phyloP scores from a whole-genome alignment of 2,888 invertebrate species.

The Melanostoma scalare region DNA sequence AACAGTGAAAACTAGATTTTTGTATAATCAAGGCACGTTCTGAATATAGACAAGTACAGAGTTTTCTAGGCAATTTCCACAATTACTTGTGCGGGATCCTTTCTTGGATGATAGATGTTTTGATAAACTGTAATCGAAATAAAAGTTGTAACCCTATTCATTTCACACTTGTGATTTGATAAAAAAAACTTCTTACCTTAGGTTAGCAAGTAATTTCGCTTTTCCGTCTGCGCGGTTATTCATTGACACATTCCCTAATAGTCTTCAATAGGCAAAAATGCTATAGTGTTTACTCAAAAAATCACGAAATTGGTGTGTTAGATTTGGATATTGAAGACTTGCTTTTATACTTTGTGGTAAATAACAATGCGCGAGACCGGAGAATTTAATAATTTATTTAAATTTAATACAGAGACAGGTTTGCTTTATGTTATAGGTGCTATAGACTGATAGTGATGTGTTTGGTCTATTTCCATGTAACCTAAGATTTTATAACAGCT shows the following conservation, averaged over 20 bases:
- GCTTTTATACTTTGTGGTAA: constrained; percentile 55
- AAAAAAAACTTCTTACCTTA: constrained; percentile 77
- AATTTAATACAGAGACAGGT: constrained; percentile 33
- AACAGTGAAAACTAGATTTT: not conserved
- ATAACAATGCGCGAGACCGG: constrained; percentile 11
- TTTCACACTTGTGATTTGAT: not conserved
- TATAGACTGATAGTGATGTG: not conserved
- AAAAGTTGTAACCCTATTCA: not conserved
- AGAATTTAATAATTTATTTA: constrained; percentile 36
- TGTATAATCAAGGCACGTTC: constrained; percentile 89
- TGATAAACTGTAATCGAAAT: constrained; percentile 85
- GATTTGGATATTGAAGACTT: constrained; percentile 9
- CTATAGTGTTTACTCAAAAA: constrained; percentile 27
- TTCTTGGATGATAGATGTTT: constrained; percentile 91
- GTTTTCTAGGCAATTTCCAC: constrained; percentile 92
- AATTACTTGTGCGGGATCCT: constrained; percentile 92
- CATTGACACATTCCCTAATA: constrained; percentile 79
- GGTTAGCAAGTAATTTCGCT: constrained; percentile 80
- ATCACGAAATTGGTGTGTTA: constrained; percentile 48
- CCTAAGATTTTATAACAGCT: too few species aligned
- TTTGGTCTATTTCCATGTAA: not conserved
- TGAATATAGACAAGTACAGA: constrained; percentile 91
- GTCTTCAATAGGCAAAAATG: constrained; percentile 39
- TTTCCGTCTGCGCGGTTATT: constrained; percentile 80
- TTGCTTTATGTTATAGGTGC: not conserved